Evolutionary conservation across 2,888 invertebrate species (phyloP), one percentile per base, ranked within the genome.

Genomic region (Amphiduros pacificus): DNA sequence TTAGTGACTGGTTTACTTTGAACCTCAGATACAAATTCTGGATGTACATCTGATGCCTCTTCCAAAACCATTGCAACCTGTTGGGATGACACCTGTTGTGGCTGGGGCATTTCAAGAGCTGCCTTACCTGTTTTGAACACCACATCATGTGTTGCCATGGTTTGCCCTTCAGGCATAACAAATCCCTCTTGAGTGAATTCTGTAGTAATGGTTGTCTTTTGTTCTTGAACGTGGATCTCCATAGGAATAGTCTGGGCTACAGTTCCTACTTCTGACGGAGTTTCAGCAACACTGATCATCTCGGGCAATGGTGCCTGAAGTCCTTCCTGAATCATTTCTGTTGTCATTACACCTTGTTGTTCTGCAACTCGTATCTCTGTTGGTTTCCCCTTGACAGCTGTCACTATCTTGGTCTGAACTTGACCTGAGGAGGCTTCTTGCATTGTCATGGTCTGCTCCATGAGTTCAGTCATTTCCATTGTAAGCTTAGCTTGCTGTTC

Each of bases 111-210:
- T n/a, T n/a, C n/a, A n/a, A n/a, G n/a, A n/a, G n/a, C n/a, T n/a
- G n/a, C n/a, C n/a, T n/a, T n/a, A n/a, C n/a, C n/a, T n/a, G n/a
- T n/a, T n/a, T n/a, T n/a, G n/a, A n/a, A n/a, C n/a, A 6, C 20
- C 3, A 55, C 55, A 55, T 24, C 55, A 9, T 36, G 36, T 36
- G 55, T 55, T 17, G 55, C n/a, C 44, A 44, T 44, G 44, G 44
- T 17, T 20, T 22, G 31, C 17, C 20, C 24, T 28, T 40, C 36
- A 40, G 32, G 32, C 26, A 17, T 9, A n/a, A 31, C 17, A 5
- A 36, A 6, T 9, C 36, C 40, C 20, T 40, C 40, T 5, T 40
- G 36, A 22, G 24, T 32, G 14, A 49, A 32, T 40, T 60, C 56
- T 24, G 28, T 58, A 55, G 31, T 28, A 31, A 61, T 44, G 11